These are phyloP conservation scores for Zhuqinia jingwanae DNA, from an alignment of 2,888 invertebrate species.

Conservation along the genomic window DNA sequence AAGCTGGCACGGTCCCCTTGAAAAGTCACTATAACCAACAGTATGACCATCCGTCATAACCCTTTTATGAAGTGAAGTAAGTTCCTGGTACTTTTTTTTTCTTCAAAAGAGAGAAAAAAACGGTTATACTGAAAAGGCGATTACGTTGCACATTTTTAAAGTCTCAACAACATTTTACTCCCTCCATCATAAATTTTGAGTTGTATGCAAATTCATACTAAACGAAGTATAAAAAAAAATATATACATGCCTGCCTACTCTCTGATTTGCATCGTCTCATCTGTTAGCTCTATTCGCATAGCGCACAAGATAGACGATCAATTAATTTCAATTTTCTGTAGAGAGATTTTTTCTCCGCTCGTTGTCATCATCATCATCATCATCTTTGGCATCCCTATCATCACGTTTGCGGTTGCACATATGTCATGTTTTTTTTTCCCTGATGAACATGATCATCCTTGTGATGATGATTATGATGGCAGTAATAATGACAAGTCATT, in stretches of 20 bases:
- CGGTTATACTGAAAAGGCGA: not conserved
- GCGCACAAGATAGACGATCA: not conserved
- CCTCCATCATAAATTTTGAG: no score
- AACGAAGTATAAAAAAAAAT: no score
- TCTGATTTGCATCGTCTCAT: no score
- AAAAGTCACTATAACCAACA: not conserved
- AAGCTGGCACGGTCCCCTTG: not conserved
- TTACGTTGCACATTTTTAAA: no score
- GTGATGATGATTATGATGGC: not conserved
- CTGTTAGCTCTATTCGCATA: no score
- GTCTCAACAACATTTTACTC: no score
- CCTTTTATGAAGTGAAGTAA: no score
- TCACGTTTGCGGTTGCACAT: slow-evolving; percentile 5
- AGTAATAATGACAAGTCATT: not conserved
- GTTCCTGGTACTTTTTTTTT: not conserved
- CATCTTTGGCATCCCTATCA: no score
- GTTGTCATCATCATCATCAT: no score
- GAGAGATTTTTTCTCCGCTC: not conserved
- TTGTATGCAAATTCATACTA: no score
- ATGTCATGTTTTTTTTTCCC: slow-evolving; percentile 19
- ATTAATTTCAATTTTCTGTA: not conserved
- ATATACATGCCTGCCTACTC: no score
- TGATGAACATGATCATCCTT: slow-evolving; percentile 2
- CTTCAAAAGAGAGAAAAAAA: not conserved
- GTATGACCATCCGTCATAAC: not conserved